Evolutionary conservation across 2,797 vertebrate species (phyloP).

Genomic region (Anableps anableps): DNA sequence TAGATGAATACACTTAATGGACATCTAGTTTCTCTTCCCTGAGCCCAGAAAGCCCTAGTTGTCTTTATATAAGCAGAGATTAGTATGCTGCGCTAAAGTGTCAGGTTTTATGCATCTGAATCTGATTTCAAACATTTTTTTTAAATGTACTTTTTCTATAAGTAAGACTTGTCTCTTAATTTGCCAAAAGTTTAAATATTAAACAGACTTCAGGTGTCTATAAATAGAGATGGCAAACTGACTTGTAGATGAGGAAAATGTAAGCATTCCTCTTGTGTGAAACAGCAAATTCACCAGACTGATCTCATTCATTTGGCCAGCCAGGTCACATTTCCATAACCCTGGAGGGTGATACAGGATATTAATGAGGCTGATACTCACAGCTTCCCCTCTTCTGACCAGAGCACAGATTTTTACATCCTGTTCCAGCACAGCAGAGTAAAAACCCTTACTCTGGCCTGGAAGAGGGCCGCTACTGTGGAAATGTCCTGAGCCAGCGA

Average conservation of each 20-base stretch:
- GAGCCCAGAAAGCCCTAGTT: conserved; percentile 48
- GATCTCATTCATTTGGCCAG: conserved; percentile 59
- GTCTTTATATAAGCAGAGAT: conserved; percentile 59
- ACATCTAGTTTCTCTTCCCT: conserved; percentile 69
- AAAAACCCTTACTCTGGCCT: conserved; percentile 64
- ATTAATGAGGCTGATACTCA: conserved; percentile 76
- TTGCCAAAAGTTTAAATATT: conserved; percentile 43
- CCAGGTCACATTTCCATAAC: conserved; percentile 63
- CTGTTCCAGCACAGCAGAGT: conserved; percentile 46
- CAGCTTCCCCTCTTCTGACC: conserved; percentile 53
- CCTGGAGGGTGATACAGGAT: conserved; percentile 71
- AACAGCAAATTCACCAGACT: conserved; percentile 68
- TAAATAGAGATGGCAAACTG: conserved; percentile 55
- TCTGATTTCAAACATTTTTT: conserved; percentile 28
- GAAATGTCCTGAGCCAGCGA: conserved; percentile 79
- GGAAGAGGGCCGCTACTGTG: conserved; percentile 74
- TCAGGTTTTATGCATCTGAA: conserved; percentile 38
- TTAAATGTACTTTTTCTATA: conserved; percentile 13
- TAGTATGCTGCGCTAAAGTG: conserved; percentile 30
- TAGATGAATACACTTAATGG: conserved; percentile 78
- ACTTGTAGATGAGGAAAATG: conserved; percentile 37
- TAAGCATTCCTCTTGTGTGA: conserved; percentile 42
- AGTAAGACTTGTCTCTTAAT: conserved; percentile 25
- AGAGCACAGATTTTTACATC: conserved; percentile 38
- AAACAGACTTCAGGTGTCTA: conserved; percentile 37